Evolutionary conservation across 30 jellyfish, hydroid and myxozoan species (phyloP).

Genomic region (Haliclystus octoradiatus): DNA sequence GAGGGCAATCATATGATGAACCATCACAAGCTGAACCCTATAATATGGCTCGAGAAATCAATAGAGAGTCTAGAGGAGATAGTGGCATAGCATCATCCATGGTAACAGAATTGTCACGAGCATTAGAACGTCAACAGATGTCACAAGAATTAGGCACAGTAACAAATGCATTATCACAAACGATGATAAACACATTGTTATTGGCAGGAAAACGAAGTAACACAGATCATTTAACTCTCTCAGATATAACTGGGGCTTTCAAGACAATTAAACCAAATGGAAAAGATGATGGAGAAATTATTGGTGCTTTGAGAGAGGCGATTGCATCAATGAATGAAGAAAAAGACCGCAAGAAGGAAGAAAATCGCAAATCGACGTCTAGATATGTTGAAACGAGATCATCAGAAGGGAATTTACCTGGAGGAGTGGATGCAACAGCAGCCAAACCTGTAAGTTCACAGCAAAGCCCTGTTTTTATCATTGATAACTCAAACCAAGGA

Average conservation of each 20-base stretch:
- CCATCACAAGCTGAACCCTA: too few relatives aligned
- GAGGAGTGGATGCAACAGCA: too few relatives aligned
- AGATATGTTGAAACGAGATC: too few relatives aligned
- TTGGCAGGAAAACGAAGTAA: conserved; percentile 22
- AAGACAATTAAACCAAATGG: neutral
- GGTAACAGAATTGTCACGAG: conserved; percentile 82
- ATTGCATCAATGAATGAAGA: neutral
- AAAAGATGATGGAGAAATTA: neutral
- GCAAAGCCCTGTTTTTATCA: too few relatives aligned
- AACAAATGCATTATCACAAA: conserved; percentile 74
- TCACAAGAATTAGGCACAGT: conserved; percentile 55
- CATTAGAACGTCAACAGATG: conserved; percentile 85
- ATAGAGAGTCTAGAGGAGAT: conserved; percentile 20
- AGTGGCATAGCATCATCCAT: conserved; percentile 35
- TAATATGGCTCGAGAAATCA: too few relatives aligned
- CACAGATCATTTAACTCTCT: neutral
- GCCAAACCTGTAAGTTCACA: too few relatives aligned
- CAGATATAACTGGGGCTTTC: neutral
- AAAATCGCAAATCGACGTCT: too few relatives aligned
- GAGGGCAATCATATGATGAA: too few relatives aligned
- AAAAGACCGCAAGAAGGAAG: too few relatives aligned
- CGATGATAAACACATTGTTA: conserved; percentile 71
- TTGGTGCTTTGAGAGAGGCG: neutral
- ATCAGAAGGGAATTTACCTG: neutral
- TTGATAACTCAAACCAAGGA: too few relatives aligned